phyloP scores from a whole-genome alignment of 2,113 vertebrate genomes.

The Anolis carolinensis region DNA sequence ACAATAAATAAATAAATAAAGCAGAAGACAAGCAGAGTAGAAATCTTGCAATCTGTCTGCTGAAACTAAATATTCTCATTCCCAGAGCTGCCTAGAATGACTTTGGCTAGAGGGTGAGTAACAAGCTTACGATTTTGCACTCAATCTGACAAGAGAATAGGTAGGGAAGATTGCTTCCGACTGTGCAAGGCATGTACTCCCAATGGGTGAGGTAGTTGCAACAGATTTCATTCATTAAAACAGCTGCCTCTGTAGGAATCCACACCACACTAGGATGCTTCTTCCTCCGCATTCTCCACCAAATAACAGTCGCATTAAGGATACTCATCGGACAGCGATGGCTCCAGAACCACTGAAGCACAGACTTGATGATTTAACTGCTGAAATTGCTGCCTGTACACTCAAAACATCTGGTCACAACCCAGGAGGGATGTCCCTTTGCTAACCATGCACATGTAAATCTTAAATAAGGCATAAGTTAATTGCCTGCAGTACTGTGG shows the following conservation, averaged over 20 bases:
- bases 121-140: constrained; percentile 31
- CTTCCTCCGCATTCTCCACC: constrained; percentile 49
- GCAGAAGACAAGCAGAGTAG: background rate
- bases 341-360: constrained; percentile 54
- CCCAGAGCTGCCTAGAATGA: constrained; percentile 33
- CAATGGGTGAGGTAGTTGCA: constrained; percentile 19
- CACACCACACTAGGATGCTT: constrained; percentile 40
- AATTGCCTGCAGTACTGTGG: constrained; percentile 58
- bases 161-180: background rate
- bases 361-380: constrained; percentile 46
- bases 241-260: constrained; percentile 38
- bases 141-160: constrained; percentile 37
- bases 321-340: constrained; percentile 45
- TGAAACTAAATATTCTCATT: constrained; percentile 32
- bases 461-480: constrained; percentile 64
- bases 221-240: constrained; percentile 58
- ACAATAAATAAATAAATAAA: too few relatives aligned
- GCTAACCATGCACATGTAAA: constrained; percentile 53
- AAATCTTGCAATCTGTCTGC: constrained; percentile 39
- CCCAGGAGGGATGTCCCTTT: constrained; percentile 50
- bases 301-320: constrained; percentile 56
- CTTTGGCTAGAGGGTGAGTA: constrained; percentile 35
- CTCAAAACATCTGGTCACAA: constrained; percentile 67
- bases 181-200: constrained; percentile 25
- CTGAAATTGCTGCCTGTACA: constrained; percentile 59